phyloP scores from a whole-genome alignment of 1,140 invertebrate species.

The Anastatus disparis region DNA sequence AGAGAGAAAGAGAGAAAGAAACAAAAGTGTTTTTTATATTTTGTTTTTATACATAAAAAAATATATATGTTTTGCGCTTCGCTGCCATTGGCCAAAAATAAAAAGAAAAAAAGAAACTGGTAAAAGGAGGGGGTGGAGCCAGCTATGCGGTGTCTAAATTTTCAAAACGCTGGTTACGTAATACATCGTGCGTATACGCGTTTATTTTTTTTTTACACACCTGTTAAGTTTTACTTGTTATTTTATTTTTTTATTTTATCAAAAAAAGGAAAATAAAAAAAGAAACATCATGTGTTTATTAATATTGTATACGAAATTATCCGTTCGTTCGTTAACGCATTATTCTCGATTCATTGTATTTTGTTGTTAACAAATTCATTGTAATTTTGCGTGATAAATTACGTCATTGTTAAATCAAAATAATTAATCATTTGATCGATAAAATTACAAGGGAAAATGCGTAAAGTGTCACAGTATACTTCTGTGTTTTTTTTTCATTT shows the following conservation, averaged over 20 bases:
- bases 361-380: slow-evolving; percentile 9
- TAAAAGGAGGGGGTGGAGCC: slow-evolving; percentile 66
- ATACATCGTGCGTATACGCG: slow-evolving; percentile 11
- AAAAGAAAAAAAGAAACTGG: not conserved
- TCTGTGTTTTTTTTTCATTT: too few relatives aligned
- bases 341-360: not conserved
- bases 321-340: slow-evolving; percentile 54
- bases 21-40: too few relatives aligned
- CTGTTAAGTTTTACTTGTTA: slow-evolving; percentile 19
- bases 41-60: too few relatives aligned
- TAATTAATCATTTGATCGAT: not conserved
- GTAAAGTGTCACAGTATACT: slow-evolving; percentile 17
- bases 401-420: not conserved
- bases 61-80: too few relatives aligned
- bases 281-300: too few relatives aligned
- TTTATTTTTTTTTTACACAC: slow-evolving; percentile 6
- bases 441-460: slow-evolving; percentile 29
- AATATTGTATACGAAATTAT: slow-evolving; percentile 42
- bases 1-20: slow-evolving; percentile 6
- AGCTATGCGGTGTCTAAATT: slow-evolving; percentile 64
- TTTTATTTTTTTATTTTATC: slow-evolving; percentile 45
- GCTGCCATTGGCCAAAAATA: too few relatives aligned
- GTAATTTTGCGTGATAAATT: not conserved
- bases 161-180: slow-evolving; percentile 56
- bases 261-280: too few relatives aligned